Conservation (phyloP, 1,140 invertebrate species). For the Acarapis woodi region DNA sequence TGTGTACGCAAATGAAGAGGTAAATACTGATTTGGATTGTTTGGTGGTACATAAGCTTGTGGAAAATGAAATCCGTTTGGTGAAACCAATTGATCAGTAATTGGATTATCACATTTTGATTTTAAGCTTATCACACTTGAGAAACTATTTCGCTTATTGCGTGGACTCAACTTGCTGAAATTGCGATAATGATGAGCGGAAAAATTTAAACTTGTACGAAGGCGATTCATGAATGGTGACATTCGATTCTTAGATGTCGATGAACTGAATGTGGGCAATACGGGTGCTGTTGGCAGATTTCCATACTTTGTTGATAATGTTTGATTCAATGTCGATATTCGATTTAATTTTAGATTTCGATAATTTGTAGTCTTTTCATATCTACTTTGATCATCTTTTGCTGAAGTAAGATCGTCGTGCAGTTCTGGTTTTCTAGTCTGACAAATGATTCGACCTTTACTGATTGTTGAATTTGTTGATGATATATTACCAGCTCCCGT, state of each 20-base stretch:
- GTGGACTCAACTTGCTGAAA: neutral
- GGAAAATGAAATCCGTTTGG: neutral
- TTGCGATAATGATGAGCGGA: neutral
- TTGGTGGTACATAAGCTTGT: neutral
- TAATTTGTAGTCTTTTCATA: neutral
- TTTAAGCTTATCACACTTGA: neutral
- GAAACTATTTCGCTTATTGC: neutral
- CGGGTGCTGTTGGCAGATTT: neutral
- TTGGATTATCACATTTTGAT: neutral
- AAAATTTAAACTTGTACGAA: neutral
- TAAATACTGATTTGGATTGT: neutral
- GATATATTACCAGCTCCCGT: too few species aligned
- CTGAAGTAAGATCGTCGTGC: slow-evolving; percentile 3
- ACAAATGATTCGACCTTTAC: neutral
- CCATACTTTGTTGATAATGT: neutral
- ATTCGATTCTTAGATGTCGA: neutral
- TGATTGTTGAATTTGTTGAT: slow-evolving; percentile 2
- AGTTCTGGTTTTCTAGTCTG: slow-evolving; percentile 6
- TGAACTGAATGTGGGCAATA: too few species aligned
- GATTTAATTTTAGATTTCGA: neutral
- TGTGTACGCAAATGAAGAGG: too few species aligned
- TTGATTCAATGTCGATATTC: neutral
- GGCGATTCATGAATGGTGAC: neutral
- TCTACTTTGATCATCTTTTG: neutral
- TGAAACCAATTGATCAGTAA: neutral